These are phyloP conservation scores for Caenorhabditis sp. DNA, from an alignment of 2,888 invertebrate genomes.

Conservation along the genomic window DNA sequence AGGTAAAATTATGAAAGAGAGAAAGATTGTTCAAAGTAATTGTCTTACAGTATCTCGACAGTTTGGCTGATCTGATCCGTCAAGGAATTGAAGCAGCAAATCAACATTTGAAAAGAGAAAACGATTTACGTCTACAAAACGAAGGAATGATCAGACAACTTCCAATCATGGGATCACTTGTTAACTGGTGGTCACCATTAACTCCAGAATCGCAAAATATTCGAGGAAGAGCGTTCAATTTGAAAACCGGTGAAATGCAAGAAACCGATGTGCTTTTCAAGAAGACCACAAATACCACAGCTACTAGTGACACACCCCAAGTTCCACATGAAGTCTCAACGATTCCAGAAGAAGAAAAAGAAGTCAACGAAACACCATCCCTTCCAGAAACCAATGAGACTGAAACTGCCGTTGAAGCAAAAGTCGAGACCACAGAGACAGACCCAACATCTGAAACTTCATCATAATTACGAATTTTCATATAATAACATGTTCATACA, in stretches of 20 bases:
- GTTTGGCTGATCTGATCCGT: slow-evolving; percentile 91
- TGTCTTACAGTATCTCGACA: slow-evolving; percentile 83
- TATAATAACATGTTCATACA: slow-evolving; percentile 1
- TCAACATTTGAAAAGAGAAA: slow-evolving; percentile 87
- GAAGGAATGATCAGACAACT: slow-evolving; percentile 92
- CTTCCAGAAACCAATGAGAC: neutral
- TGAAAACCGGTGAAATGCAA: slow-evolving; percentile 74
- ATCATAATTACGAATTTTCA: neutral
- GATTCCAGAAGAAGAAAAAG: neutral
- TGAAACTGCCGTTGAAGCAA: neutral
- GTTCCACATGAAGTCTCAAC: slow-evolving; percentile 8
- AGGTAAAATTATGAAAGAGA: slow-evolving; percentile 60
- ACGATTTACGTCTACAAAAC: slow-evolving; percentile 87
- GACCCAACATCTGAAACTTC: neutral
- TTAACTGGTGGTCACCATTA: slow-evolving; percentile 95
- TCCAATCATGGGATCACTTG: slow-evolving; percentile 89
- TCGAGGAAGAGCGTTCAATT: slow-evolving; percentile 82
- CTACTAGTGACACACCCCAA: slow-evolving; percentile 53
- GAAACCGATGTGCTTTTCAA: slow-evolving; percentile 60
- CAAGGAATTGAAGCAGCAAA: slow-evolving; percentile 89
- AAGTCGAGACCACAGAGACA: neutral
- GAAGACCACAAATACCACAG: slow-evolving; percentile 34
- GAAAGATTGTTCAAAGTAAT: no score
- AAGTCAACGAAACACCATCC: neutral
- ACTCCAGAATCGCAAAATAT: slow-evolving; percentile 80